These are phyloP conservation scores for Emydura subglobosa DNA, from an alignment of 2,113 vertebrate genomes.

Conservation along the genomic window DNA sequence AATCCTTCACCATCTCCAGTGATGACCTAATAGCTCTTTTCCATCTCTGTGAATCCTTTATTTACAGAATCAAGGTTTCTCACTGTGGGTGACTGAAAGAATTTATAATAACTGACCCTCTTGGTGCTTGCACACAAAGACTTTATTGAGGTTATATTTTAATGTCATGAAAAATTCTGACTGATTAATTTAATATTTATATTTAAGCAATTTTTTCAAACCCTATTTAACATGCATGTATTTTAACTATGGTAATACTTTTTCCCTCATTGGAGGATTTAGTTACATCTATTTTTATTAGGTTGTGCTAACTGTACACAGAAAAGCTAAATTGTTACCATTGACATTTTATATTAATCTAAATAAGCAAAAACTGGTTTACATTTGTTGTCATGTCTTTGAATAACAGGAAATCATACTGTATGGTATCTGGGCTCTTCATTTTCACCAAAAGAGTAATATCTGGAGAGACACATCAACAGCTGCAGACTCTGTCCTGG, in stretches of 20 bases:
- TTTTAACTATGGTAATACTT: slow-evolving; percentile 22
- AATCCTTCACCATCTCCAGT: not conserved
- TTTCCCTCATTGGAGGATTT: not conserved
- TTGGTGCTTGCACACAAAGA: not conserved
- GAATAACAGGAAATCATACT: slow-evolving; percentile 11
- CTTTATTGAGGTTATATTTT: not conserved
- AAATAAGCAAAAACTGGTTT: not conserved
- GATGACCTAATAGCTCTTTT: not conserved
- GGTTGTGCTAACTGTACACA: not conserved
- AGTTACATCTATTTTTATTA: not conserved
- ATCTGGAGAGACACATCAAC: slow-evolving; percentile 20
- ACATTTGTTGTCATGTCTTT: not conserved
- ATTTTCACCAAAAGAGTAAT: slow-evolving; percentile 44
- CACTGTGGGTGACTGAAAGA: slow-evolving; percentile 1
- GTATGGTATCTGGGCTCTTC: not conserved
- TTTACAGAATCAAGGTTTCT: slow-evolving; percentile 22
- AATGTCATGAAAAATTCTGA: not conserved
- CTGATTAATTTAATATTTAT: slow-evolving; percentile 17
- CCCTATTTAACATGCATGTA: not conserved
- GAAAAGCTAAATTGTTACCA: not conserved
- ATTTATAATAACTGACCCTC: not conserved
- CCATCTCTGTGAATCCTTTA: slow-evolving; percentile 36
- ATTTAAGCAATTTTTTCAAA: slow-evolving; percentile 47
- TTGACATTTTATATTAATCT: not conserved
- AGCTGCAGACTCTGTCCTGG: slow-evolving; percentile 52